phyloP scores from a whole-genome alignment of 92 coral and sea anemone genomes.

The Palythoa grandiflora region DNA sequence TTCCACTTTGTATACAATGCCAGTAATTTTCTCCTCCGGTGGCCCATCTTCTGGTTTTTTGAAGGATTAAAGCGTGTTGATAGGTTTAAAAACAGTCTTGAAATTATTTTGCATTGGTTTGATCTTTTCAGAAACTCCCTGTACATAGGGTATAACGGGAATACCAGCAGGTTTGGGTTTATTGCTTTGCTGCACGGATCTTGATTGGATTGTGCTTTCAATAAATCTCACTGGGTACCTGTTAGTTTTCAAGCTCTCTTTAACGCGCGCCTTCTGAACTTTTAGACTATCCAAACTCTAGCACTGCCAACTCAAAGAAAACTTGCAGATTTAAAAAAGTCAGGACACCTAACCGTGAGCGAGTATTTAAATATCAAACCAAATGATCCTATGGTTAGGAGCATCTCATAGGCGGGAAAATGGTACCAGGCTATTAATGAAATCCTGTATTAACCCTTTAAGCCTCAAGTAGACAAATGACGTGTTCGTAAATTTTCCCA shows the following conservation, averaged over 20 bases:
- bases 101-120: background rate
- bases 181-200: background rate
- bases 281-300: too few relatives aligned
- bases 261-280: background rate
- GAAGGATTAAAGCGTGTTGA: background rate
- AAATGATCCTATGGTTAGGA: conserved; percentile 9
- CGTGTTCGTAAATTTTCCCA: too few relatives aligned
- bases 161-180: background rate
- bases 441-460: too few relatives aligned
- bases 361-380: conserved; percentile 37
- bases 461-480: too few relatives aligned
- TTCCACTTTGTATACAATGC: background rate
- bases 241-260: background rate
- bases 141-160: background rate
- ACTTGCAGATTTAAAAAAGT: background rate
- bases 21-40: background rate
- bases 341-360: conserved; percentile 22
- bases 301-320: too few relatives aligned
- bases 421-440: too few relatives aligned
- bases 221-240: background rate
- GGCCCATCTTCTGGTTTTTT: background rate
- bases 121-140: background rate
- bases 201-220: background rate
- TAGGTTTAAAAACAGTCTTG: background rate
- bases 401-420: too few relatives aligned